Conservation (phyloP, 1,140 invertebrate species). For the Triops longicaudatus region DNA sequence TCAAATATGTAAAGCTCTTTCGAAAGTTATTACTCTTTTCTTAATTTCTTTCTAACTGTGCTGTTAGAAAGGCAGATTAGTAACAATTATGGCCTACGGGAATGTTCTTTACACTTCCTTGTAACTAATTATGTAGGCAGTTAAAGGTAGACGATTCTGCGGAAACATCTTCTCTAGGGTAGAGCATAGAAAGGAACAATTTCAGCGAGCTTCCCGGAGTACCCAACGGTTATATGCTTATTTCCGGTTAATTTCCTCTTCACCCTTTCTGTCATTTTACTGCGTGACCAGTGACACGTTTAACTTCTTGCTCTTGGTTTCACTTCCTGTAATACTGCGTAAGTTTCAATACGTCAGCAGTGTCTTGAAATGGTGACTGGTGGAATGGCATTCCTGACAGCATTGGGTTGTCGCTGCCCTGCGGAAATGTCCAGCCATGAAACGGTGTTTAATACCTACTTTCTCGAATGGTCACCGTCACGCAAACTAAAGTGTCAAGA, state of each 20-base stretch:
- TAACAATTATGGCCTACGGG: not conserved
- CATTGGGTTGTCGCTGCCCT: too few relatives aligned
- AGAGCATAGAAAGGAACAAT: not conserved
- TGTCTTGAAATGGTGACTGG: too few relatives aligned
- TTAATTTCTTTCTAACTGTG: not conserved
- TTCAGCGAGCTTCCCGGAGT: not conserved
- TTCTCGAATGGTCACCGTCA: too few relatives aligned
- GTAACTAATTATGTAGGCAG: not conserved
- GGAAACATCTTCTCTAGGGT: not conserved
- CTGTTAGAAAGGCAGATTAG: not conserved
- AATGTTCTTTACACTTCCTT: not conserved
- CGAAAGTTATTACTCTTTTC: slow-evolving; percentile 10
- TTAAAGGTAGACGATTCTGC: not conserved
- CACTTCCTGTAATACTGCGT: not conserved
- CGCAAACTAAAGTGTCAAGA: too few relatives aligned
- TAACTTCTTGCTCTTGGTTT: not conserved
- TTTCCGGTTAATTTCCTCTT: not conserved
- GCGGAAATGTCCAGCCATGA: too few relatives aligned
- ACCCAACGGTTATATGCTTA: not conserved
- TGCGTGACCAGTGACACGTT: not conserved
- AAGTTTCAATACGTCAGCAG: too few relatives aligned
- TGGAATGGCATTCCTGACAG: too few relatives aligned
- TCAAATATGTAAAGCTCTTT: slow-evolving; percentile 20
- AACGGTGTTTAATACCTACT: too few relatives aligned
- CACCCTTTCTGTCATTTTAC: not conserved